These are phyloP conservation scores for Clupea harengus DNA, from an alignment of 2,113 vertebrate genomes.

Conservation along the genomic window DNA sequence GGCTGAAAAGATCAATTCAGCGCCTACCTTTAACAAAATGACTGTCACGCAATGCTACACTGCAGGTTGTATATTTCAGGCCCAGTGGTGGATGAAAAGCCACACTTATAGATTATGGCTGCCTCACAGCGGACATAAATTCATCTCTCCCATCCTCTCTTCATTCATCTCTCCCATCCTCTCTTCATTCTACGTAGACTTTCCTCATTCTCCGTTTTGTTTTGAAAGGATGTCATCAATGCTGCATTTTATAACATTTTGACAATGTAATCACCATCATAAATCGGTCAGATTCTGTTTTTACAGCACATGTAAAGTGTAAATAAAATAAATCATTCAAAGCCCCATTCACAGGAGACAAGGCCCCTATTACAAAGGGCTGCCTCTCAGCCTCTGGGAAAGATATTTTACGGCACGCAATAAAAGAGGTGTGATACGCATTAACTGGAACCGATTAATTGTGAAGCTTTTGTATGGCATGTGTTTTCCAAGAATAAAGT, in stretches of 20 bases:
- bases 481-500: not conserved
- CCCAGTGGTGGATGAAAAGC: not conserved
- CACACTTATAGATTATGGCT: not conserved
- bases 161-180: not conserved
- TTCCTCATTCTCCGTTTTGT: not conserved
- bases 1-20: slow-evolving; percentile 24
- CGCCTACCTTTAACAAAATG: slow-evolving; percentile 14
- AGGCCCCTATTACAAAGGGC: not conserved
- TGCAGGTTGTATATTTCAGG: slow-evolving; percentile 18
- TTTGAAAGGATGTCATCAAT: not conserved
- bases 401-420: not conserved
- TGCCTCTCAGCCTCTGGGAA: not conserved
- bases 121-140: not conserved
- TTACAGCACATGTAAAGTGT: slow-evolving; percentile 9
- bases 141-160: too few species aligned
- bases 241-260: not conserved
- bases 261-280: not conserved
- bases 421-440: not conserved
- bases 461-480: not conserved
- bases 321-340: slow-evolving; percentile 1
- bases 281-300: not conserved
- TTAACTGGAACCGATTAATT: slow-evolving; percentile 19
- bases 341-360: not conserved
- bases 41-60: slow-evolving; percentile 19
- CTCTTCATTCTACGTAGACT: not conserved